Percentiles rank a stretch among this genome's conserved stretches.
Conservation (phyloP, 2,888 invertebrate genomes). For the Leptinotarsa tumamoca region DNA sequence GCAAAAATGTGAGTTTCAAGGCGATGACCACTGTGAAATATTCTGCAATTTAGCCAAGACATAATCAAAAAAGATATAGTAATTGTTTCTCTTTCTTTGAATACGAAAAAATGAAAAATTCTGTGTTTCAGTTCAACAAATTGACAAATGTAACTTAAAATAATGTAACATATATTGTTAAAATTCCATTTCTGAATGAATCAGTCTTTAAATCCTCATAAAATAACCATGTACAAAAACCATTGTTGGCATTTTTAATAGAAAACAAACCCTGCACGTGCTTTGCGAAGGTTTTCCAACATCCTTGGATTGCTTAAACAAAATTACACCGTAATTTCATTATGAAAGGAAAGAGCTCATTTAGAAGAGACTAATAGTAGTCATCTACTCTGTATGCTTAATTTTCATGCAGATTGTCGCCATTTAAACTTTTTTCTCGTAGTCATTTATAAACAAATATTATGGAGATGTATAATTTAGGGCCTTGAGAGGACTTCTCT, state of each 20-base stretch:
- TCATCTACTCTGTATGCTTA: slow-evolving; percentile 5
- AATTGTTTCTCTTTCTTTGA: too few species aligned
- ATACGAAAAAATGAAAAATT: too few species aligned
- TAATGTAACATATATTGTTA: too few species aligned
- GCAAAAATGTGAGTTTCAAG: too few species aligned
- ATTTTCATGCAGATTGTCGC: slow-evolving; percentile 13
- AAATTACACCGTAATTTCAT: slow-evolving; percentile 29
- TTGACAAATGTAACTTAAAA: too few species aligned
- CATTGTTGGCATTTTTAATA: not conserved
- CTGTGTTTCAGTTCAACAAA: too few species aligned
- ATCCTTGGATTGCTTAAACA: slow-evolving; percentile 21
- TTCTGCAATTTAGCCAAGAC: too few species aligned
- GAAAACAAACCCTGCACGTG: slow-evolving; percentile 20
- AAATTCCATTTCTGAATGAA: too few species aligned
- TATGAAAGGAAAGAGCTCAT: slow-evolving; percentile 31
- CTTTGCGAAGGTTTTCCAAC: not conserved
- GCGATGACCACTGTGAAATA: too few species aligned
- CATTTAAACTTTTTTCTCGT: not conserved
- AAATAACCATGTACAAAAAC: too few species aligned
- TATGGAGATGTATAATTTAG: not conserved
- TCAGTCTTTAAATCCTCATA: too few species aligned
- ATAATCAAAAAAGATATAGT: too few species aligned
- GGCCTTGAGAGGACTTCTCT: not conserved
- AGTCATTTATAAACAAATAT: not conserved
- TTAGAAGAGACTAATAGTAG: slow-evolving; percentile 6